Evolutionary conservation across 2,888 invertebrate genomes (phyloP).

Genomic region (Troides oblongomaculatus): DNA sequence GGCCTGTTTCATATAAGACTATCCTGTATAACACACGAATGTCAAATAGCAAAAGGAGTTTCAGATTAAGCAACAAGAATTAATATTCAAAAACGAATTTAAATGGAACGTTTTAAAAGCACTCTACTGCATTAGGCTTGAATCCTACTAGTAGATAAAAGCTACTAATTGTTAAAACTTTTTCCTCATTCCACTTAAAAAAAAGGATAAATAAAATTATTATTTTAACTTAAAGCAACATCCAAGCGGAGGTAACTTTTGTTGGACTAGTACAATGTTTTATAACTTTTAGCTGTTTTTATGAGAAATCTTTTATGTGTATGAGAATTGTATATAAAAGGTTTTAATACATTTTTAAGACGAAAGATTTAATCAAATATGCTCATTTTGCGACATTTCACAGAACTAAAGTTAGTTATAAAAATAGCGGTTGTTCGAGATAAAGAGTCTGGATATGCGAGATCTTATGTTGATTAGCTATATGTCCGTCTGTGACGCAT

Average conservation of each 20-base stretch:
- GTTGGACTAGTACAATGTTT: neutral
- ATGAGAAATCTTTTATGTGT: neutral
- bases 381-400: constrained; percentile 10
- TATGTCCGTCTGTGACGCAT: neutral
- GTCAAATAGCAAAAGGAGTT: neutral
- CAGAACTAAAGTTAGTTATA: constrained; percentile 7
- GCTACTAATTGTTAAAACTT: too few relatives aligned
- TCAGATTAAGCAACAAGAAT: neutral
- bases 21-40: neutral
- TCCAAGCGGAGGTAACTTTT: neutral
- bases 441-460: constrained; percentile 6
- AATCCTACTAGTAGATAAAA: too few relatives aligned
- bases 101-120: too few relatives aligned
- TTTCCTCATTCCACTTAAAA: too few relatives aligned
- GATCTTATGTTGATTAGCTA: constrained; percentile 20
- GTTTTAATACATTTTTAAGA: neutral
- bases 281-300: neutral
- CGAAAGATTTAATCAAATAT: constrained; percentile 19
- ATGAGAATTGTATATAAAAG: neutral
- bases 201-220: too few relatives aligned
- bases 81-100: too few relatives aligned
- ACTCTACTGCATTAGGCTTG: too few relatives aligned
- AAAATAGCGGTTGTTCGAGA: constrained; percentile 18
- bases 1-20: constrained; percentile 32
- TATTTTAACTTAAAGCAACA: neutral